Conservation (phyloP, 2,113 vertebrate species). For the Ceyx margarethae region DNA sequence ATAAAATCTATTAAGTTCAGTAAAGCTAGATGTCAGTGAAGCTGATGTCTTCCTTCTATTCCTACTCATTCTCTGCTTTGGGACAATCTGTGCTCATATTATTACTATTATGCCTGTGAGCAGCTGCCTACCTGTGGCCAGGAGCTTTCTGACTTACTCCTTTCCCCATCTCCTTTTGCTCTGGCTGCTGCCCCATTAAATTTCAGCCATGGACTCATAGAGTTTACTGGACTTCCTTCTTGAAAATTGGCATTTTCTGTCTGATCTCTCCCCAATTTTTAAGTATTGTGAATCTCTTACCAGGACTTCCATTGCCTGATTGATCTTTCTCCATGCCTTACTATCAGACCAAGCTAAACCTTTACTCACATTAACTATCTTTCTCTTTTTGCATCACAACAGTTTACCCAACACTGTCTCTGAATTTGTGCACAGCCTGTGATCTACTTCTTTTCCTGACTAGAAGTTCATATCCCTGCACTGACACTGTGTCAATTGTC, state of each 20-base stretch:
- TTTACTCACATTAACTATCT: not conserved
- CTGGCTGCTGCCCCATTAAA: not conserved
- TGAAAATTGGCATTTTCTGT: not conserved
- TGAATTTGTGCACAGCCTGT: not conserved
- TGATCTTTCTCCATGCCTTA: not conserved
- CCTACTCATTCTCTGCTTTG: not conserved
- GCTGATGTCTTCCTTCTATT: not conserved
- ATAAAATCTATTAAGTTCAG: not conserved
- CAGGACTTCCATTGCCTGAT: not conserved
- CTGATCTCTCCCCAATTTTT: not conserved
- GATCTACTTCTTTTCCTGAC: not conserved
- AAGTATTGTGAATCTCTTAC: not conserved
- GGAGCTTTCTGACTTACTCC: not conserved
- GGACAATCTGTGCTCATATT: not conserved
- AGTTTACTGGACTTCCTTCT: not conserved
- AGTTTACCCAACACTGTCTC: not conserved
- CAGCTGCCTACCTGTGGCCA: not conserved
- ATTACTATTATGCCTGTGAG: not conserved
- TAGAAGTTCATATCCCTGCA: not conserved
- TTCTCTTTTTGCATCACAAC: not conserved
- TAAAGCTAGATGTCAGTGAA: not conserved
- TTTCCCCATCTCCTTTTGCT: not conserved
- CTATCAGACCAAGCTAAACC: not conserved
- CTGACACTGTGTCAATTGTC: not conserved
- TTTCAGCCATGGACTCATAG: not conserved